Percentiles rank a stretch among this genome's conserved stretches.
phyloP scores from a whole-genome alignment of 2,113 vertebrate genomes.

The Xenopus tropicalis region UCB_Xtro_10.0 CM004445.2:27322001-27322500 shows the following conservation, averaged over 20 bases:
- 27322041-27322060: conserved; percentile 49
- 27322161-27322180: conserved; percentile 59
- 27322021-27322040: conserved; percentile 25
- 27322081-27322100: conserved; percentile 59
- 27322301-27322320: conserved; percentile 26
- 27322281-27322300: conserved; percentile 57
- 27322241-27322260: conserved; percentile 36
- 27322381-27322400: conserved; percentile 62
- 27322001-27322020: conserved; percentile 52
- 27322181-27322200: conserved; percentile 50
- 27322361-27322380: conserved; percentile 59
- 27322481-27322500: conserved; percentile 50
- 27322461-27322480: conserved; percentile 49
- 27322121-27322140: conserved; percentile 56
- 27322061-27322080: conserved; percentile 59
- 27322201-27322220: conserved; percentile 58
- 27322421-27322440: conserved; percentile 46
- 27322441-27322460: conserved; percentile 50
- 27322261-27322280: conserved; percentile 56
- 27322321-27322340: conserved; percentile 50
- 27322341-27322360: conserved; percentile 53
- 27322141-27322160: conserved; percentile 54
- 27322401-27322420: conserved; percentile 56
- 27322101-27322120: conserved; percentile 56
- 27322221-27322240: conserved; percentile 47